Evolutionary conservation across 2,888 invertebrate species (phyloP), one percentile per base, ranked within the genome.

Genomic region (Acronicta leporina): DNA sequence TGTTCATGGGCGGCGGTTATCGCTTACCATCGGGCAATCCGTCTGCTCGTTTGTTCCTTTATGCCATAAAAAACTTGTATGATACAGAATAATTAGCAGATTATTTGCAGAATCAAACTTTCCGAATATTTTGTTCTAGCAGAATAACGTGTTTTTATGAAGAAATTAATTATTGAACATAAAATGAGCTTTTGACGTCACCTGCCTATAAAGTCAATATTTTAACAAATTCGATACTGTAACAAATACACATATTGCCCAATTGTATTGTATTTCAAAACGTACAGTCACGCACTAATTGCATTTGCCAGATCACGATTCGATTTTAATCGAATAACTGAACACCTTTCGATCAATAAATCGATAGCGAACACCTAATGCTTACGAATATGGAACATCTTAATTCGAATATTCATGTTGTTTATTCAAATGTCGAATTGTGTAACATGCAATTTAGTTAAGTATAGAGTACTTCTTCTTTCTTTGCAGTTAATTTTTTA

Each of bases 211-310:
- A 58, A 69, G 57, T 62, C 48, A 42, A 73, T 71, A 67, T 69
- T 73, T 69, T 59, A 57, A 63, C 70, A 64, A 65, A 81, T 75
- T 69, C 59, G 61, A 78, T 80, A 78, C 58, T 73, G 75, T 70
- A 80, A 81, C 56, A 59, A 71, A 71, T 79, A 59, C 30, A 33
- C 44, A 68, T 45, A 68, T 82, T 79, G 66, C 78, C 51, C 65
- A 81, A 82, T 77, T 54, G 69, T 79, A 82, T 85, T 74, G 69
- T 76, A 76, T 85, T 84, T 73, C 81, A 66, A 74, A 71, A 75
- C 50, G 68, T 76, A 78, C 64, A 80, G 83, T 85, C 87, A 86
- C 82, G 83, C 80, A 79, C 83, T 88, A 84, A 85, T 85, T 82
- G 76, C 74, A 65, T 77, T 77, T 54, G 68, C 62, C 46, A 16